phyloP scores from a whole-genome alignment of 1,140 invertebrate genomes.

The Phenacoccus solenopsis region DNA sequence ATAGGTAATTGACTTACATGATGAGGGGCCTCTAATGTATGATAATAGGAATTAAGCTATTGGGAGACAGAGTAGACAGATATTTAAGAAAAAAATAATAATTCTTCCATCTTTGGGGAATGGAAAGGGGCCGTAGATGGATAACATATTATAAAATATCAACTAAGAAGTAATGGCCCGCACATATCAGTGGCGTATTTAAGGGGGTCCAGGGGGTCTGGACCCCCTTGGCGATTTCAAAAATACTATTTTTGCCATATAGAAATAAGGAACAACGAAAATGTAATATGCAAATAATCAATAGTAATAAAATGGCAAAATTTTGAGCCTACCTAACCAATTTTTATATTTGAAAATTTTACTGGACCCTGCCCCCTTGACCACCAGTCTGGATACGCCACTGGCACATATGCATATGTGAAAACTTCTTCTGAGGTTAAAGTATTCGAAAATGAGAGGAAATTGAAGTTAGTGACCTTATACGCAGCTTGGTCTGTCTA shows the following conservation, averaged over 20 bases:
- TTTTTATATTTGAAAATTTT: too few relatives aligned
- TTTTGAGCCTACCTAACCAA: too few relatives aligned
- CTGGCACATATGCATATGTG: background rate
- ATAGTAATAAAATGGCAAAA: too few relatives aligned
- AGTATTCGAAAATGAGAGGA: background rate
- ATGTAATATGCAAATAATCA: too few relatives aligned
- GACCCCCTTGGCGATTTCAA: too few relatives aligned
- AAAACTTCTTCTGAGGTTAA: slow-evolving; percentile 8
- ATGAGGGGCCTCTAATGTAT: background rate
- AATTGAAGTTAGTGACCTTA: background rate
- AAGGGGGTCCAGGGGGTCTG: too few relatives aligned
- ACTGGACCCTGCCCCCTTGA: too few relatives aligned
- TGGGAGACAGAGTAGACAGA: background rate
- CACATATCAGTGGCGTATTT: background rate
- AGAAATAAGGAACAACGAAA: too few relatives aligned
- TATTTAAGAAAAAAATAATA: background rate
- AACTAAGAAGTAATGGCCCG: background rate
- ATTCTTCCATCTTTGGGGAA: slow-evolving; percentile 4
- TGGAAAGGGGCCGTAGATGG: background rate
- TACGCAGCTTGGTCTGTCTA: too few relatives aligned
- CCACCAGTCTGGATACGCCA: too few relatives aligned
- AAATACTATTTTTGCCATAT: too few relatives aligned
- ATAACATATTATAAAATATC: background rate
- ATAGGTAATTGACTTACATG: background rate
- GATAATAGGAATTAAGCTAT: too few relatives aligned